Conservation (phyloP, 2,888 invertebrate genomes). For the Megaustenia siamemsis region DNA sequence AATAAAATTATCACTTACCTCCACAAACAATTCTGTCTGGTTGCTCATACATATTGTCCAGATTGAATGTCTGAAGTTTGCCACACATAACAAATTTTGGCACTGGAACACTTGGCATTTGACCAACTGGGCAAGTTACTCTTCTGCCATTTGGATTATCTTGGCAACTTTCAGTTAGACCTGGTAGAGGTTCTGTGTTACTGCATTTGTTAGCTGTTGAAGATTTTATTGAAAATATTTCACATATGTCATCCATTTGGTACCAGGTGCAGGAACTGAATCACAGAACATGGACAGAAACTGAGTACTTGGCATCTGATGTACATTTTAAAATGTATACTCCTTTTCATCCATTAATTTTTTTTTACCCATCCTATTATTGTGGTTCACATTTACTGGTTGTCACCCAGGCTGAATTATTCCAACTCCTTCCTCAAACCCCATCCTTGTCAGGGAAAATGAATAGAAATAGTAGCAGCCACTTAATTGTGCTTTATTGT, state of each 20-base stretch:
- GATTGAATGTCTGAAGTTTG: conserved; percentile 55
- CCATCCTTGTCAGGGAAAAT: too few species aligned
- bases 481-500: too few species aligned
- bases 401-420: too few species aligned
- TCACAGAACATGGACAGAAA: neutral
- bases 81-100: conserved; percentile 54
- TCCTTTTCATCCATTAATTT: too few species aligned
- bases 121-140: conserved; percentile 42
- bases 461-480: too few species aligned
- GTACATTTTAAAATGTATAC: too few species aligned
- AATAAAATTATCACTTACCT: conserved; percentile 41
- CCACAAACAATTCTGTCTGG: conserved; percentile 54
- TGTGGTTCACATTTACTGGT: too few species aligned
- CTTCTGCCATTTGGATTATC: conserved; percentile 17
- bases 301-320: neutral
- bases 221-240: neutral
- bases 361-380: too few species aligned
- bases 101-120: conserved; percentile 42
- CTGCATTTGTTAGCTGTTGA: conserved; percentile 42
- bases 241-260: neutral
- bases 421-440: too few species aligned
- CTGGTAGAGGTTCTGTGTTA: conserved; percentile 25
- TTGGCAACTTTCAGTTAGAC: conserved; percentile 1
- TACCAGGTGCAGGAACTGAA: neutral
- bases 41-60: conserved; percentile 41